Evolutionary conservation across 1,140 invertebrate genomes (phyloP).

Genomic region (Delia radicum): DNA sequence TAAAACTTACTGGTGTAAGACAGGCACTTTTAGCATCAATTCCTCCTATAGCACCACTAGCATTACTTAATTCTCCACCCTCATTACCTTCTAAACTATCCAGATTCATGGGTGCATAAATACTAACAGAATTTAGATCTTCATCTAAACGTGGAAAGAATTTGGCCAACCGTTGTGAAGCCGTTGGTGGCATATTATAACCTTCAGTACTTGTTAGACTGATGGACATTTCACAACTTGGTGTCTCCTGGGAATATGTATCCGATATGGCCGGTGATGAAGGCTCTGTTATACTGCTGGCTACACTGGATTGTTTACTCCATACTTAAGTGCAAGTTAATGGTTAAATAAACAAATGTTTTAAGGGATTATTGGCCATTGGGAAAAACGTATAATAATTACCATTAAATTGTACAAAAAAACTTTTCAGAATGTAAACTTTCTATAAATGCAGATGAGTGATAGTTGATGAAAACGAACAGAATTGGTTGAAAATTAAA

Average conservation of each 20-base stretch:
- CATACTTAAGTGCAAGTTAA: conserved; percentile 57
- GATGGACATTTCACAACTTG: conserved; percentile 64
- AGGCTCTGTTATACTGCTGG: conserved; percentile 61
- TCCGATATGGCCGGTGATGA: conserved; percentile 68
- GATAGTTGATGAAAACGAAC: no score
- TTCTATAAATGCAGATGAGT: no score
- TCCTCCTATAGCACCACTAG: conserved; percentile 3
- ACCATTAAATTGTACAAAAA: no score
- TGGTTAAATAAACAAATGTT: no score
- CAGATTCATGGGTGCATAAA: conserved; percentile 63
- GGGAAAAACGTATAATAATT: no score
- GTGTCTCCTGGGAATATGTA: conserved; percentile 59
- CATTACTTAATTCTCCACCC: conserved; percentile 12
- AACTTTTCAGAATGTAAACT: no score
- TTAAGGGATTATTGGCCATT: no score
- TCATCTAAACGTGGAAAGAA: conserved; percentile 63
- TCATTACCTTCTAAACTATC: conserved; percentile 53
- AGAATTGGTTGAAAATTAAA: no score
- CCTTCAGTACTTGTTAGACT: conserved; percentile 65
- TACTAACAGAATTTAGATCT: conserved; percentile 61
- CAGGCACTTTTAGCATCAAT: conserved; percentile 35
- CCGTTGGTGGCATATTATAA: neutral
- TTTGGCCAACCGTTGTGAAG: conserved; percentile 42
- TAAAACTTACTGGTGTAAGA: conserved; percentile 44
- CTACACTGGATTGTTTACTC: conserved; percentile 47